Evolutionary conservation across 2,113 vertebrate genomes (phyloP).

Genomic region (Sylvietta virens): DNA sequence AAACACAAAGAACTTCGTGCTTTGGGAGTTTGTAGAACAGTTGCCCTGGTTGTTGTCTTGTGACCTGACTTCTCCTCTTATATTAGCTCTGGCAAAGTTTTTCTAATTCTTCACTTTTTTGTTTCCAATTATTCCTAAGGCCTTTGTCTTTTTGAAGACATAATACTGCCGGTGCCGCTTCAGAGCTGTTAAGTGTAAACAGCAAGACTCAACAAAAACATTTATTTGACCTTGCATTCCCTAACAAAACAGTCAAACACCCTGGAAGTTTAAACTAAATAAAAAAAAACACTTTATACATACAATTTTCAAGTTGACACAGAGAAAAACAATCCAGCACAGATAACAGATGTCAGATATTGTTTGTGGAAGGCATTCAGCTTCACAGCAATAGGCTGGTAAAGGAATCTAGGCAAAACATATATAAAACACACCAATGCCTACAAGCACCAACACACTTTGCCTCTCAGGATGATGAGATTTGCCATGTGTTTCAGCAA

Average conservation of each 20-base stretch:
- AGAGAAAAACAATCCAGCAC: neutral
- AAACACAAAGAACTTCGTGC: neutral
- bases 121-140: neutral
- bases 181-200: neutral
- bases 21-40: neutral
- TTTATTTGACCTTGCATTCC: neutral
- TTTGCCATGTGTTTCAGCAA: neutral
- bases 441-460: neutral
- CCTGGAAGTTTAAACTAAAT: neutral
- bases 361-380: neutral
- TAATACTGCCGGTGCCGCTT: neutral
- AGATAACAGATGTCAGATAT: neutral
- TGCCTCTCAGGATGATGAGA: neutral
- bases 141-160: neutral
- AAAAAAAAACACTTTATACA: neutral
- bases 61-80: neutral
- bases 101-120: neutral
- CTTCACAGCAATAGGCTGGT: neutral
- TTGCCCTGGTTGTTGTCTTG: neutral
- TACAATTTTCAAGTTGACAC: neutral
- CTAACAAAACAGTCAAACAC: neutral
- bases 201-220: neutral
- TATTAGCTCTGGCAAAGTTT: neutral
- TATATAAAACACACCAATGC: neutral
- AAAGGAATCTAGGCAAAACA: neutral